These are phyloP conservation scores for Cataglyphis hispanica DNA, from an alignment of 1,140 invertebrate species.

Conservation along the genomic window DNA sequence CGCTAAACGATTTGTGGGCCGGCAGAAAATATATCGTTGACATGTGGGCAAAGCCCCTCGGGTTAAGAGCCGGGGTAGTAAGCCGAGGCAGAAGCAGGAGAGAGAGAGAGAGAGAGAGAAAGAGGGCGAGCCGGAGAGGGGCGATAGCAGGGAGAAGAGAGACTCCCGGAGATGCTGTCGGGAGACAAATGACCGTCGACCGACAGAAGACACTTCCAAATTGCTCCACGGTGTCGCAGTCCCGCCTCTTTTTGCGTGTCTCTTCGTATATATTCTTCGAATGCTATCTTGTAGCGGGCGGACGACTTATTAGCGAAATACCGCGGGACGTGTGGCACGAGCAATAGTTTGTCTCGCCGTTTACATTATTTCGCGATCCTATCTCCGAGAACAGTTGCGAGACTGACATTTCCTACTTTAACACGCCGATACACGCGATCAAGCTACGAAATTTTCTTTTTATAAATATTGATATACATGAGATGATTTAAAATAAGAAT, in stretches of 20 bases:
- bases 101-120: slow-evolving; percentile 59
- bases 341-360: slow-evolving; percentile 42
- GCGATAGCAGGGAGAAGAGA: slow-evolving; percentile 68
- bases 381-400: background rate
- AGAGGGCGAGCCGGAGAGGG: slow-evolving; percentile 66
- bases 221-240: slow-evolving; percentile 76
- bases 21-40: slow-evolving; percentile 86
- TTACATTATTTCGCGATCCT: slow-evolving; percentile 13
- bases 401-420: background rate
- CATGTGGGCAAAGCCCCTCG: slow-evolving; percentile 82
- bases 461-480: background rate
- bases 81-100: slow-evolving; percentile 28
- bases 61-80: slow-evolving; percentile 63
- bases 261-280: slow-evolving; percentile 71
- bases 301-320: slow-evolving; percentile 77
- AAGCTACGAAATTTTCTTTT: background rate
- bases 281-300: slow-evolving; percentile 63
- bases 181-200: slow-evolving; percentile 79
- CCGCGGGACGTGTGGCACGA: slow-evolving; percentile 68
- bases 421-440: too few species aligned
- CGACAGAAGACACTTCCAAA: slow-evolving; percentile 78
- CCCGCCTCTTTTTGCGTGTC: slow-evolving; percentile 72
- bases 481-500: background rate
- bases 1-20: slow-evolving; percentile 86
- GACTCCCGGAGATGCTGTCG: slow-evolving; percentile 71